Base-by-base conservation (phyloP, 2,113 vertebrate genomes). In the Apeltes quadracus region DNA sequence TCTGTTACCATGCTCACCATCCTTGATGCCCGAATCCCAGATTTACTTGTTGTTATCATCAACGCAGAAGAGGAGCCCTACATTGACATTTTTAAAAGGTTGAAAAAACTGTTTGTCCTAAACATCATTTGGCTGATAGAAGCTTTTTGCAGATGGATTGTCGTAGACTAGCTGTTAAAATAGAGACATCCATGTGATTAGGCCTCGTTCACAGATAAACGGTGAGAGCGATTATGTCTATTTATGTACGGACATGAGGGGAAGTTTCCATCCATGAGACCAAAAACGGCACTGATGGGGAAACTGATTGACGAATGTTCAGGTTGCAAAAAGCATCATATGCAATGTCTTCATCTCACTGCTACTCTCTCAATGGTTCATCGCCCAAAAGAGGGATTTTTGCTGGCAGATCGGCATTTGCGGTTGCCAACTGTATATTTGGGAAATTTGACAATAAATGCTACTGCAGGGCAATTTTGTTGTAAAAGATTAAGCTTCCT, bases 1-100 rank as follows among this genome's bases (percentile, higher is more conserved):
- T 39, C 36, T 34, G 38, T 2, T 58, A 43, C 29, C 34, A 55
- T 12, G 16, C 41, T 74, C 50, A 34, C 34, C 66, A 57, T 68
- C 72, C 78, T 62, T 48, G 78, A 57, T 4, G 4, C 25, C 2
- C 27, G 16, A n/a, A 25, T 18, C 14, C 3, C 55, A 41, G 39
- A 51, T 41, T 18, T 23, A 36, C 25, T 29, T 48, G 39, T 7
- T 4, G 53, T 15, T 8, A 54, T 38, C 23, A n/a, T 38, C 14
- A 11, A 16, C 50, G 32, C 53, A 72, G n/a, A 34, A 29, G 27
- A 54, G 61, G 27, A 59, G 23, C 20, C 22, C 22, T n/a, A 41
- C 16, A 20, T 27, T 54, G 12, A 11, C 25, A 11, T 38, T 50
- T 36, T 58, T 58, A 11, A n/a, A n/a, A 55, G 23, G 43, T 20